Evolutionary conservation across 2,888 invertebrate genomes (phyloP).

Genomic region (Nomada lathburiana): DNA sequence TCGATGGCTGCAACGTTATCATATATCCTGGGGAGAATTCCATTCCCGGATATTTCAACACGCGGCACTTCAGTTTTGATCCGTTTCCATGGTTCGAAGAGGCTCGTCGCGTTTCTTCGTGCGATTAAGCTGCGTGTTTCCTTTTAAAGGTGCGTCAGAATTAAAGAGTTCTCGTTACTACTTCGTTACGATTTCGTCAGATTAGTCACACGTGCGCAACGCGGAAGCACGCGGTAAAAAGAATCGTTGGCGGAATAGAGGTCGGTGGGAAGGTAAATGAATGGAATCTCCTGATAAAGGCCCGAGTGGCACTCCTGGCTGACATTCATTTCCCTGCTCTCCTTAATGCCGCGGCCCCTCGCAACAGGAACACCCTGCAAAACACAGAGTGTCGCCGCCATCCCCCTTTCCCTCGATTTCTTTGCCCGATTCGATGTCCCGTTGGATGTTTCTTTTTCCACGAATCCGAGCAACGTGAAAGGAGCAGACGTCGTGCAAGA

Average conservation of each 20-base stretch:
- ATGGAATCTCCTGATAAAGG: constrained; percentile 59
- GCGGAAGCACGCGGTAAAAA: constrained; percentile 42
- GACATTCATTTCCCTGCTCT: constrained; percentile 60
- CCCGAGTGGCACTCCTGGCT: constrained; percentile 58
- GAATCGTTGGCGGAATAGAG: constrained; percentile 2
- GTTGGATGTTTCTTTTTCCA: constrained; percentile 1
- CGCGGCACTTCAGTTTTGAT: too few species aligned
- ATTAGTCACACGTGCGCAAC: not conserved
- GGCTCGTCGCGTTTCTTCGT: too few species aligned
- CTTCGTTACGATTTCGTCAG: too few species aligned
- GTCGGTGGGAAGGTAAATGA: constrained; percentile 41
- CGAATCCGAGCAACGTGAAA: constrained; percentile 52
- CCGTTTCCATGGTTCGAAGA: too few species aligned
- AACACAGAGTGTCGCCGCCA: constrained; percentile 32
- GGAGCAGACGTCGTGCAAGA: constrained; percentile 44
- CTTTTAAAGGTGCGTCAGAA: too few species aligned
- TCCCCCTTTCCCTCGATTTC: constrained; percentile 14
- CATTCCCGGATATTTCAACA: not conserved
- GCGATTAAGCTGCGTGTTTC: too few species aligned
- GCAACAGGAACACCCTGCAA: constrained; percentile 38
- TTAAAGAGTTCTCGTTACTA: too few species aligned
- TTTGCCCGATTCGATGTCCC: not conserved
- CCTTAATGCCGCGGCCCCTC: constrained; percentile 38
- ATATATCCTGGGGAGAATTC: not conserved
- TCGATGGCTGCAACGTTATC: not conserved